Conservation (phyloP, 2,888 invertebrate species). For the Drosophila acutilabella region DNA sequence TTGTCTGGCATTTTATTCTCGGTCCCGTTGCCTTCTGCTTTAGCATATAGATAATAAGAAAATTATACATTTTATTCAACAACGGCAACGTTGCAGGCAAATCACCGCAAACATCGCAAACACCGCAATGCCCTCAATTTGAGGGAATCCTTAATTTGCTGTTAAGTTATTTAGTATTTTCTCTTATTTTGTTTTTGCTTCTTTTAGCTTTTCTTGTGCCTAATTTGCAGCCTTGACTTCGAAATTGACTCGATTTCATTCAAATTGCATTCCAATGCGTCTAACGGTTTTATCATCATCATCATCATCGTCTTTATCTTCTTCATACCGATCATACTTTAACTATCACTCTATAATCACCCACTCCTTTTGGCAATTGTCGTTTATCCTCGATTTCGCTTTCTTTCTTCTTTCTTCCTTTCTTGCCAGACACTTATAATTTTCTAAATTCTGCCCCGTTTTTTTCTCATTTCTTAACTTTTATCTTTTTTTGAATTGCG, state of each 20-base stretch:
- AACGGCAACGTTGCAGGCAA: conserved; percentile 36
- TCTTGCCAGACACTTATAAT: conserved; percentile 67
- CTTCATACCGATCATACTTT: conserved; percentile 20
- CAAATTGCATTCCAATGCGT: conserved; percentile 76
- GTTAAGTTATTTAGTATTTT: conserved; percentile 74
- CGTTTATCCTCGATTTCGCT: conserved; percentile 62
- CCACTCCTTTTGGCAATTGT: conserved; percentile 58
- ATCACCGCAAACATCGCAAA: conserved; percentile 62
- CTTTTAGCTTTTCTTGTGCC: conserved; percentile 22
- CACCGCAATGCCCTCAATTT: conserved; percentile 81
- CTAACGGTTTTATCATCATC: conserved; percentile 70
- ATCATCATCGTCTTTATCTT: conserved; percentile 13
- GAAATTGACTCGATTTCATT: conserved; percentile 23
- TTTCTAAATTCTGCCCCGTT: conserved; percentile 54
- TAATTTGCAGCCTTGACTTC: conserved; percentile 66
- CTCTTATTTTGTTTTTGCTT: not conserved
- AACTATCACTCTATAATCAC: conserved; percentile 47
- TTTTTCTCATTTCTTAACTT: conserved; percentile 3
- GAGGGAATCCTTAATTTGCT: conserved; percentile 72
- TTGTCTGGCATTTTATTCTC: conserved; percentile 17
- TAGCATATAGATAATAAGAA: conserved; percentile 76
- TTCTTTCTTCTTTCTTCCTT: conserved; percentile 13
- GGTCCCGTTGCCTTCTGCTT: conserved; percentile 61
- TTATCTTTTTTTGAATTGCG: conserved; percentile 25
- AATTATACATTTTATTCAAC: conserved; percentile 78